Evolutionary conservation across 2,113 vertebrate genomes (phyloP).

Genomic region (Morone saxatilis): DNA sequence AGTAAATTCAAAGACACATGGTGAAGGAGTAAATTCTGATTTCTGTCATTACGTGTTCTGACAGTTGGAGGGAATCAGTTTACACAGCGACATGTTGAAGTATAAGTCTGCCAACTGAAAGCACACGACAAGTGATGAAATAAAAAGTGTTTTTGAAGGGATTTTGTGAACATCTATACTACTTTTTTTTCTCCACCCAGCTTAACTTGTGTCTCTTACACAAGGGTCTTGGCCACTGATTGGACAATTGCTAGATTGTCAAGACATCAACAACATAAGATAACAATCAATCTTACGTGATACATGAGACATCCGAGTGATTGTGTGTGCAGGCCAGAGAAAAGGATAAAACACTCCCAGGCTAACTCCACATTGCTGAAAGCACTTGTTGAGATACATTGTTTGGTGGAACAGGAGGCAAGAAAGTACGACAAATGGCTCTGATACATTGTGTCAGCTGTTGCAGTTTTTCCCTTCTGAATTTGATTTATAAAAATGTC

Average conservation of each 20-base stretch:
- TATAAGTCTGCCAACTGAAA: too few species aligned
- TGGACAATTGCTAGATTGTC: background rate
- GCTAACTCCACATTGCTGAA: background rate
- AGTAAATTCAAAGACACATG: background rate
- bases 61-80: too few species aligned
- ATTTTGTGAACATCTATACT: background rate
- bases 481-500: conserved; percentile 2
- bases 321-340: background rate
- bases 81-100: background rate
- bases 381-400: background rate
- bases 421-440: conserved; percentile 11
- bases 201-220: background rate
- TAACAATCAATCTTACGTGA: background rate
- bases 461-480: background rate
- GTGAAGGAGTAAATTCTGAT: too few species aligned
- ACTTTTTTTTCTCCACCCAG: background rate
- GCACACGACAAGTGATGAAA: background rate
- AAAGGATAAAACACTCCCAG: background rate
- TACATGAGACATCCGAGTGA: background rate
- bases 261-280: background rate
- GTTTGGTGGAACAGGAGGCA: background rate
- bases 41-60: too few species aligned
- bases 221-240: background rate
- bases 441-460: background rate
- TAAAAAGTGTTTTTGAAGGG: background rate